A percentile compares a stretch with the other conserved stretches of the same genome.
phyloP scores from a whole-genome alignment of 2,113 vertebrate genomes.

The Cettia cetti region DNA sequence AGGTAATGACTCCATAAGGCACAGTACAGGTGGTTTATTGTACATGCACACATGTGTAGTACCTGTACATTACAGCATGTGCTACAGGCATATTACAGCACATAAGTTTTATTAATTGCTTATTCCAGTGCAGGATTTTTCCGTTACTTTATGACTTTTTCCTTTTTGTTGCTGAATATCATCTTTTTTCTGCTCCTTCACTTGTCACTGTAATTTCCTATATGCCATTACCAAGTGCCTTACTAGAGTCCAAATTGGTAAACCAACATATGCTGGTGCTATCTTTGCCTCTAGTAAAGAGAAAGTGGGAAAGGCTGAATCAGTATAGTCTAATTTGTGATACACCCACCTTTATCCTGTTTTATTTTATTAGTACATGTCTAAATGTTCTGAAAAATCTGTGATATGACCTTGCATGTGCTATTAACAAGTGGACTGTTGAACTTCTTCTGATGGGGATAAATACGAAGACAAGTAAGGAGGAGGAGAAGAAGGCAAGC shows the following conservation, averaged over 20 bases:
- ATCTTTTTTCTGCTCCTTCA: neutral
- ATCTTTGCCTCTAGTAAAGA: neutral
- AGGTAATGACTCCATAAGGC: neutral
- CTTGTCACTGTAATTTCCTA: neutral
- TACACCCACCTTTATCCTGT: neutral
- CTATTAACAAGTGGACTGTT: neutral
- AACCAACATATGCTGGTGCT: neutral
- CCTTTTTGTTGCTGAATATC: neutral
- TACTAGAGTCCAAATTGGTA: neutral
- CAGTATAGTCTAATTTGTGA: neutral
- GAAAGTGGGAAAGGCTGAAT: neutral
- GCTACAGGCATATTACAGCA: neutral
- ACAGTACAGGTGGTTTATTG: neutral
- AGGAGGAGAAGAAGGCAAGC: neutral
- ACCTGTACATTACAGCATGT: neutral
- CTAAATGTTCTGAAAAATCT: neutral
- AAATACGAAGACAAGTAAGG: neutral
- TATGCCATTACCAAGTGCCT: neutral
- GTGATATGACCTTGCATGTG: neutral
- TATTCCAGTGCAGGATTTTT: neutral
- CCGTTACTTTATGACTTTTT: neutral
- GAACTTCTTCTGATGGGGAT: neutral
- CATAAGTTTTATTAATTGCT: neutral
- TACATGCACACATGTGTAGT: neutral
- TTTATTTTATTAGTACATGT: neutral